These are phyloP conservation scores for Noctua fimbriata DNA, from an alignment of 2,888 invertebrate genomes.

Conservation along the genomic window DNA sequence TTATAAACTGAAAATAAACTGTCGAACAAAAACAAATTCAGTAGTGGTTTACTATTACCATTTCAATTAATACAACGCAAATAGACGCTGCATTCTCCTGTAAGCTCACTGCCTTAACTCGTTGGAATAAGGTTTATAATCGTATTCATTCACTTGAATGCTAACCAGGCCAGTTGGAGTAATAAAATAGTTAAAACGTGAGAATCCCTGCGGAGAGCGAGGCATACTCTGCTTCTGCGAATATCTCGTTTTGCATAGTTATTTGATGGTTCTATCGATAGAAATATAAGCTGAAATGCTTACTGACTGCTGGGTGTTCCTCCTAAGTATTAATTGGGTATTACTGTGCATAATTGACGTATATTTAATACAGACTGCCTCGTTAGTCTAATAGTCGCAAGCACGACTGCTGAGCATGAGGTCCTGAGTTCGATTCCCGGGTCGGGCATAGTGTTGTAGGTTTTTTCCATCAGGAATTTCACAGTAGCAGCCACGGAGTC, in stretches of 20 bases:
- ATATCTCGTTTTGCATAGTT: conserved; percentile 76
- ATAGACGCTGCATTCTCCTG: conserved; percentile 27
- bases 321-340: conserved; percentile 33
- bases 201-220: conserved; percentile 80
- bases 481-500: no score
- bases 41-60: conserved; percentile 51
- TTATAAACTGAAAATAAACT: conserved; percentile 33
- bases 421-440: no score
- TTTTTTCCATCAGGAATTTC: no score
- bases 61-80: conserved; percentile 59
- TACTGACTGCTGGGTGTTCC: conserved; percentile 32
- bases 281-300: conserved; percentile 53
- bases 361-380: background rate
- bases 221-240: conserved; percentile 71
- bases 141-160: conserved; percentile 25
- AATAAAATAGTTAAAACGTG: conserved; percentile 81
- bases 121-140: conserved; percentile 55
- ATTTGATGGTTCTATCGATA: conserved; percentile 67
- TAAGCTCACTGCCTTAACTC: conserved; percentile 28
- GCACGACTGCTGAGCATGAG: no score
- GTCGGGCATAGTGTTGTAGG: no score
- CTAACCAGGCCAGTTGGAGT: conserved; percentile 49
- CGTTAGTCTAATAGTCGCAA: no score
- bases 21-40: conserved; percentile 41
- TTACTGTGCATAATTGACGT: background rate